phyloP scores from a whole-genome alignment of 1,140 invertebrate species.

The Potamilus streckersoni region DNA sequence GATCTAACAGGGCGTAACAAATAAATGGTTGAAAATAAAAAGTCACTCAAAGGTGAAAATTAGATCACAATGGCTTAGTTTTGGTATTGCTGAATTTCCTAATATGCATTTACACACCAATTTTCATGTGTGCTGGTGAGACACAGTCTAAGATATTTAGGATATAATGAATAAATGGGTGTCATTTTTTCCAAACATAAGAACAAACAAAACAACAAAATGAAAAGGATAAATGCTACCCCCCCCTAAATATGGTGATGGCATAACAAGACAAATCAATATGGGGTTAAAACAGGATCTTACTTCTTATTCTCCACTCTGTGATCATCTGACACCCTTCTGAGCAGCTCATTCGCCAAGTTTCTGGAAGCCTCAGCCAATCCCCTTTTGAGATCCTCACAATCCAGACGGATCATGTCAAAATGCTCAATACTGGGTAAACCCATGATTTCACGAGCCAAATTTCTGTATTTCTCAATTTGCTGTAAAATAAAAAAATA shows the following conservation, averaged over 20 bases:
- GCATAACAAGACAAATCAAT: not conserved
- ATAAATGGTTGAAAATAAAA: too few species aligned
- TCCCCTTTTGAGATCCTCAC: conserved; percentile 65
- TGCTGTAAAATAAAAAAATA: conserved; percentile 46
- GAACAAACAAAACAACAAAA: too few species aligned
- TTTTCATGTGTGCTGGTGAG: too few species aligned
- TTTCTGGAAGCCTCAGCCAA: conserved; percentile 56
- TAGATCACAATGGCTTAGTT: too few species aligned
- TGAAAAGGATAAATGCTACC: not conserved
- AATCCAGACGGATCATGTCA: conserved; percentile 66
- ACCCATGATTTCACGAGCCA: conserved; percentile 63
- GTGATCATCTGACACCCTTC: conserved; percentile 63
- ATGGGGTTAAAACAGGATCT: conserved; percentile 5
- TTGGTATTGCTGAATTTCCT: too few species aligned
- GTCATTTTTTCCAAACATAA: too few species aligned
- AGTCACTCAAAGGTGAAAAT: too few species aligned
- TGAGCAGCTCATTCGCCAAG: conserved; percentile 60
- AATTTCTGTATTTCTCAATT: conserved; percentile 62
- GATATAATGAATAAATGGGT: too few species aligned
- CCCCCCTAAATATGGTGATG: not conserved
- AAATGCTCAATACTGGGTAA: conserved; percentile 65
- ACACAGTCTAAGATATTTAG: too few species aligned
- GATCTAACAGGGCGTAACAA: too few species aligned
- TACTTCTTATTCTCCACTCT: conserved; percentile 60
- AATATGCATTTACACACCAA: too few species aligned